Evolutionary conservation across 1,140 invertebrate species (phyloP), one percentile per base, ranked within the genome.

Genomic region (Gerris buenoi): DNA sequence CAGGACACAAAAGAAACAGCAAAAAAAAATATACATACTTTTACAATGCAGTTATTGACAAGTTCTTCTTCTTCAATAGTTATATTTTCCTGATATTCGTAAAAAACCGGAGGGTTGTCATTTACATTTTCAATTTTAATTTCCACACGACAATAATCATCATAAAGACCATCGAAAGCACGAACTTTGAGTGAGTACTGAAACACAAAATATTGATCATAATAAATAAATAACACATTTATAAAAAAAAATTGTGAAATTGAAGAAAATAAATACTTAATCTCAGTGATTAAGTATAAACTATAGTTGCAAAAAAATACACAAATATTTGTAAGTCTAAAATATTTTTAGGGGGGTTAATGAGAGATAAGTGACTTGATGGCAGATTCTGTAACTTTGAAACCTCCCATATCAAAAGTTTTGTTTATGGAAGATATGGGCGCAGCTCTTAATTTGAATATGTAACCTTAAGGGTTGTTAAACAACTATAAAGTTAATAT

Each of bases 41-140:
- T 82, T 14, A 85, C 81, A 73, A 88, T 84, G 73, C 87, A 88
- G 63, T 83, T 81, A 66, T 79, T 75, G 64, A 83, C 78, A 15
- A 86, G 70, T 64, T 77, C 78, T 74, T 89, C 87, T 75, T 91
- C 89, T 62, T 83, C 77, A 63, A 89, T 87, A 2, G 84, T 86
- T 14, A 82, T 85, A 65, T 85, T 88, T 63, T 81, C 84, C 0
- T 85, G 76, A 65, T 82, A 84, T 10, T 79, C 70, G 60, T 85
- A 78, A 73, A 94, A 93, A 0, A 86, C 81, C 0, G 91, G 91
- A 0, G 83, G 84, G 76, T 91, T 90, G 73, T 93, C 90, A 73
- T 93, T 93, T 2, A 91, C 83, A 73, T 93, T 89, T 68, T 84
- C 83, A 60, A 94, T 86, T 67, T 86, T 85, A 26, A 94, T 89